Conservation (phyloP, 2,888 invertebrate species). For the Dysmachus trigonus region DNA sequence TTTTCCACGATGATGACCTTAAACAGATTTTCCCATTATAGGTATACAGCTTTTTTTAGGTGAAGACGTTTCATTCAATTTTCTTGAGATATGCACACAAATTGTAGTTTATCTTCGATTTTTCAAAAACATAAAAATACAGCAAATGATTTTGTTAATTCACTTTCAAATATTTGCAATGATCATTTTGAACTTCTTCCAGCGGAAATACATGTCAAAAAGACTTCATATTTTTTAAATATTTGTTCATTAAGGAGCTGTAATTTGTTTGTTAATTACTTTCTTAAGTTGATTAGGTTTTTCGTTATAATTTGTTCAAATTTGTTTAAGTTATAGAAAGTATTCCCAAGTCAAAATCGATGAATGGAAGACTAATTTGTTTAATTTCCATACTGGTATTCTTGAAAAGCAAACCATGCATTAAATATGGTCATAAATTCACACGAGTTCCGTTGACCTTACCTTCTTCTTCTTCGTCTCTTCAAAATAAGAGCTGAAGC, state of each 20-base stretch:
- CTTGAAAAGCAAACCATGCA: neutral
- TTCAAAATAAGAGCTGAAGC: neutral
- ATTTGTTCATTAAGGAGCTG: neutral
- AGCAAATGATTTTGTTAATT: neutral
- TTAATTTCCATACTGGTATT: neutral
- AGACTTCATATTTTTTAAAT: neutral
- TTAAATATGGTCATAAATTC: neutral
- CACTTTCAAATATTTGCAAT: neutral
- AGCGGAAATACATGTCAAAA: neutral
- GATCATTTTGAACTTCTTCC: neutral
- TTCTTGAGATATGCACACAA: neutral
- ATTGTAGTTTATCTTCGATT: neutral
- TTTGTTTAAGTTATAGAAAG: neutral
- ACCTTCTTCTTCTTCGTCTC: neutral
- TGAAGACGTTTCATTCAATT: neutral
- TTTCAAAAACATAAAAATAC: neutral
- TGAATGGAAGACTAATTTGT: neutral
- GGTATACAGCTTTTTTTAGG: neutral
- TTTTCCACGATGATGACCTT: neutral
- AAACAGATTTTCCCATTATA: neutral
- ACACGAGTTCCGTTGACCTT: conserved; percentile 16
- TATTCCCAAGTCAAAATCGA: neutral
- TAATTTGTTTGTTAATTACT: neutral
- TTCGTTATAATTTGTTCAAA: neutral
- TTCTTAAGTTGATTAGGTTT: neutral